A percentile compares a stretch with the other conserved stretches of the same genome.
Conservation (phyloP, 2,797 vertebrate genomes). For the Hydrophis major region DNA sequence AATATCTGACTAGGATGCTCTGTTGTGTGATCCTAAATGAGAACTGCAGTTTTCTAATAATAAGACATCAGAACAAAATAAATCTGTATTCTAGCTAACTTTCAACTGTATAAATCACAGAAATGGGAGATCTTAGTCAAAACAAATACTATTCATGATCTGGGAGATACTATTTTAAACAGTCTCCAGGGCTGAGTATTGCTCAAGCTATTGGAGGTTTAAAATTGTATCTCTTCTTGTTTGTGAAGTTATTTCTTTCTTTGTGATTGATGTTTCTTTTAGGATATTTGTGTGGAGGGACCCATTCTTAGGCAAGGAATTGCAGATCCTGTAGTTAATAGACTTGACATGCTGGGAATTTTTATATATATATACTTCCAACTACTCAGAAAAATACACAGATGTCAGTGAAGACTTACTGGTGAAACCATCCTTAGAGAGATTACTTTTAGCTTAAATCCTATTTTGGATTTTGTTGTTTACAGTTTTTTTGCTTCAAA, state of each 20-base stretch:
- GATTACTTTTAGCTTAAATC: neutral
- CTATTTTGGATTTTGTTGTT: neutral
- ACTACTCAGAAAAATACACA: neutral
- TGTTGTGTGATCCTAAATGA: neutral
- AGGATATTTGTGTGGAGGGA: neutral
- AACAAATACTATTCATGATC: neutral
- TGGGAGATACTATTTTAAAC: neutral
- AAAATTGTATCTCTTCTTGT: neutral
- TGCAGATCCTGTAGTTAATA: neutral
- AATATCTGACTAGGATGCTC: neutral
- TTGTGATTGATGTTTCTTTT: neutral
- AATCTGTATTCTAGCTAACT: neutral
- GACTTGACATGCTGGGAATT: neutral
- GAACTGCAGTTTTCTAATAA: neutral
- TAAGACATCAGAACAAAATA: neutral
- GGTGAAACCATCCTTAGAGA: neutral
- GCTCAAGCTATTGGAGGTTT: neutral
- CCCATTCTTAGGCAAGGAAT: neutral
- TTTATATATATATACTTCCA: neutral
- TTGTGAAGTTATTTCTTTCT: neutral
- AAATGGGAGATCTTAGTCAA: neutral
- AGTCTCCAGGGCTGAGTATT: neutral
- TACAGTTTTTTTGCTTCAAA: slow-evolving; percentile 1
- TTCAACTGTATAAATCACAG: neutral
- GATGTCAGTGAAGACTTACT: neutral